Evolutionary conservation across 1,140 invertebrate species (phyloP), one percentile per base, ranked within the genome.

Genomic region (Neodiprion pinetum): DNA sequence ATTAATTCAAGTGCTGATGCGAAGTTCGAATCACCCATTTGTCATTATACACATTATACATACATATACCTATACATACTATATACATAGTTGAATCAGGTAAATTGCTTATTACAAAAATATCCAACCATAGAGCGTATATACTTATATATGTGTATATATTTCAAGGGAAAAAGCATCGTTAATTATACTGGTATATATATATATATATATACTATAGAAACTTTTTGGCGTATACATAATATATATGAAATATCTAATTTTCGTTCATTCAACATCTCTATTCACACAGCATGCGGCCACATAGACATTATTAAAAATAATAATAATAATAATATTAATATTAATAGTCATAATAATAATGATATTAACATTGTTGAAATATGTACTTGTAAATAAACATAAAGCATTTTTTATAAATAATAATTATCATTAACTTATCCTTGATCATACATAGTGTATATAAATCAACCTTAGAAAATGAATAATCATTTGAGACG

Each of bases 311-410:
- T 40, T 76, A 75, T 72, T 77, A 74, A 61, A 67, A 72, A 74
- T 50, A 61, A 65, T 74, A 74, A 48, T 74, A 75, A 81, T 71
- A 73, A 78, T 76, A 79, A 80, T 75, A 71, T 81, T 80, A 78
- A 80, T 80, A 40, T 40, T 40, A 40, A 40, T 40, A 40, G 28
- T 61, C 5, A 61, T 61, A 61, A 61, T 77, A 82, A 77, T 83
- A 80, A 83, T 82, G 21, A 21, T 69, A 83, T 81, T 82, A 76
- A 80, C 78, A 84, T 84, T 86, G 83, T 84, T 83, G 80, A 85
- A 80, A 77, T 71, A 84, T 84, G 80, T 86, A 84, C 80, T 81
- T 85, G 84, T 86, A 86, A 85, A 86, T 85, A 85, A 84, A 83
- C 75, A 81, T 84, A 80, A 83, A 84, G 73, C 80, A 84, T 85